Conservation (phyloP, 2,888 invertebrate genomes). For the Mesorhabditis spiculigera region DNA sequence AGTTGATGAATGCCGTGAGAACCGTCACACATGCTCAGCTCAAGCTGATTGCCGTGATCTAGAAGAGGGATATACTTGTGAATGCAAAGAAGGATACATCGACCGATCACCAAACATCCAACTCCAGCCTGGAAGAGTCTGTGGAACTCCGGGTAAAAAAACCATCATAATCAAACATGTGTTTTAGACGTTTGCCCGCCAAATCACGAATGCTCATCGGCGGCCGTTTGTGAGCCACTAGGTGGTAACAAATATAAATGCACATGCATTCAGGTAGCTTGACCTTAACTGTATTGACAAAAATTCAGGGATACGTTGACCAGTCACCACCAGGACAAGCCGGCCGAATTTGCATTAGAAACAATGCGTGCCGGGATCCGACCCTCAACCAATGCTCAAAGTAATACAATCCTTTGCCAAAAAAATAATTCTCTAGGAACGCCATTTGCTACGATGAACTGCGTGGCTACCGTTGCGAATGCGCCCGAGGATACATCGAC, state of each 20-base stretch:
- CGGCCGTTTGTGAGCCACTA: slow-evolving; percentile 57
- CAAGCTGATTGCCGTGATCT: slow-evolving; percentile 57
- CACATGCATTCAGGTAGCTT: slow-evolving; percentile 53
- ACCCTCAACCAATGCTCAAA: slow-evolving; percentile 54
- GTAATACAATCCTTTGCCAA: background rate
- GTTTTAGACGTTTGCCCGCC: slow-evolving; percentile 52
- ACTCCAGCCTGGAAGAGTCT: slow-evolving; percentile 55
- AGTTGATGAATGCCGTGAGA: slow-evolving; percentile 52
- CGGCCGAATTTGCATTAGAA: slow-evolving; percentile 54
- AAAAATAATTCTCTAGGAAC: slow-evolving; percentile 30
- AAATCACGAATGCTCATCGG: slow-evolving; percentile 56
- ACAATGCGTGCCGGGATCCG: slow-evolving; percentile 56
- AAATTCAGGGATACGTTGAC: slow-evolving; percentile 47
- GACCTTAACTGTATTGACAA: background rate
- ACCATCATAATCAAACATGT: background rate
- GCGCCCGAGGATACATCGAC: slow-evolving; percentile 52
- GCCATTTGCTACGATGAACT: slow-evolving; percentile 55
- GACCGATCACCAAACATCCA: slow-evolving; percentile 56
- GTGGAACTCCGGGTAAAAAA: slow-evolving; percentile 42
- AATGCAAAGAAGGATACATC: slow-evolving; percentile 56
- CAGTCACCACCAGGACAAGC: slow-evolving; percentile 45
- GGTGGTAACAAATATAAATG: slow-evolving; percentile 56
- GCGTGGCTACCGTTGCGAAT: slow-evolving; percentile 55
- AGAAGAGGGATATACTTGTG: slow-evolving; percentile 58
- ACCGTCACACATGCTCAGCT: slow-evolving; percentile 53